Evolutionary conservation across 2,797 vertebrate genomes (phyloP).

Genomic region (Gallinago stenura): DNA sequence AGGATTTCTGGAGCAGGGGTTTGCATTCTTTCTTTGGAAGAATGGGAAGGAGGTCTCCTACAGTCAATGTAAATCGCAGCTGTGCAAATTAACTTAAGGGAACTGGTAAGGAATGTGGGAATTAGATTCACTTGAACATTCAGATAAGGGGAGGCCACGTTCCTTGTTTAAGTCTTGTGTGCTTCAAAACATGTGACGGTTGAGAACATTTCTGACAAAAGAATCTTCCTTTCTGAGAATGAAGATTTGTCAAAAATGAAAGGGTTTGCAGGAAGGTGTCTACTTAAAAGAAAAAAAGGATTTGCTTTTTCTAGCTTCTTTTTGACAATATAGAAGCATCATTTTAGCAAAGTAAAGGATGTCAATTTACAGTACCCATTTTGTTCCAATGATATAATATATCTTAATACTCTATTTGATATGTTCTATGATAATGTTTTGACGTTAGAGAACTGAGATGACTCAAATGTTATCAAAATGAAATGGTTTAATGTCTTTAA

Average conservation of each 20-base stretch:
- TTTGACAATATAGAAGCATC: conserved; percentile 38
- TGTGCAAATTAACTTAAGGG: not conserved
- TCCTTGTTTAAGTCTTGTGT: not conserved
- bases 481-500: conserved; percentile 16
- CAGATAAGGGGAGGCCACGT: not conserved
- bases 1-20: not conserved
- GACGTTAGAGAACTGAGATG: conserved; percentile 53
- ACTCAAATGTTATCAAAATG: conserved; percentile 49
- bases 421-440: conserved; percentile 60
- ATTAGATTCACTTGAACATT: not conserved
- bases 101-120: not conserved
- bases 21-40: conserved; percentile 2
- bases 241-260: conserved; percentile 51
- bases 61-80: not conserved
- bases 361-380: conserved; percentile 14
- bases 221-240: conserved; percentile 21
- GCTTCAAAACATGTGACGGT: conserved; percentile 14
- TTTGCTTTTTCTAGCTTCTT: conserved; percentile 9
- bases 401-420: conserved; percentile 37
- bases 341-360: conserved; percentile 23
- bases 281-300: conserved; percentile 8
- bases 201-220: conserved; percentile 51
- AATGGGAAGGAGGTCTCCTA: not conserved
- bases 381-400: conserved; percentile 17
- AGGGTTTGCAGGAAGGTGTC: conserved; percentile 31